Conservation (phyloP, 2,888 invertebrate genomes). For the Agrochola lota region DNA sequence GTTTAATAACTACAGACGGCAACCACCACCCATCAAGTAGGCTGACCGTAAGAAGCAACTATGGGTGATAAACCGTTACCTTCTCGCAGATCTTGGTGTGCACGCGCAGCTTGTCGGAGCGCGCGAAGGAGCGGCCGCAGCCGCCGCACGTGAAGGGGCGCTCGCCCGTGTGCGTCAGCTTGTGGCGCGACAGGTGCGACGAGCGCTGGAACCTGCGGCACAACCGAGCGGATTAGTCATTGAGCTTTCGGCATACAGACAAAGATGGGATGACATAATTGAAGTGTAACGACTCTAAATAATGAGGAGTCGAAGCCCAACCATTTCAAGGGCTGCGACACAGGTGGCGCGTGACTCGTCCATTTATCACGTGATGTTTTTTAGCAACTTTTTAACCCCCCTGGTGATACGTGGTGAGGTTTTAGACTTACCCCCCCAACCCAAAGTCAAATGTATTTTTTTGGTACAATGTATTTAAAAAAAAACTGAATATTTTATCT, state of each 20-base stretch:
- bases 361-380: no score
- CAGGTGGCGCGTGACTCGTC: background rate
- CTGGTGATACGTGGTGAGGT: no score
- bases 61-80: conserved; percentile 65
- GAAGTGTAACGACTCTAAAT: background rate
- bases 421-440: no score
- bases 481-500: no score
- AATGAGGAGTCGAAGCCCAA: background rate
- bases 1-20: background rate
- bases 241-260: no score
- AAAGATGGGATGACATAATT: background rate
- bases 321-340: background rate
- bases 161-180: conserved; percentile 93
- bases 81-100: conserved; percentile 91
- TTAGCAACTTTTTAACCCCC: no score
- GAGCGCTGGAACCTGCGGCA: conserved; percentile 91
- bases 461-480: no score
- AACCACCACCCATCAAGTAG: background rate
- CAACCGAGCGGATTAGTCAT: no score
- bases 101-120: conserved; percentile 93
- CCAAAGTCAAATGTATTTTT: no score
- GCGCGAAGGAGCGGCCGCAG: conserved; percentile 93
- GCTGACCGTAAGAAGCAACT: background rate
- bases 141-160: conserved; percentile 92
- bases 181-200: conserved; percentile 93